phyloP scores from a whole-genome alignment of 1,140 invertebrate species.

The Heliconius hermathena region DNA sequence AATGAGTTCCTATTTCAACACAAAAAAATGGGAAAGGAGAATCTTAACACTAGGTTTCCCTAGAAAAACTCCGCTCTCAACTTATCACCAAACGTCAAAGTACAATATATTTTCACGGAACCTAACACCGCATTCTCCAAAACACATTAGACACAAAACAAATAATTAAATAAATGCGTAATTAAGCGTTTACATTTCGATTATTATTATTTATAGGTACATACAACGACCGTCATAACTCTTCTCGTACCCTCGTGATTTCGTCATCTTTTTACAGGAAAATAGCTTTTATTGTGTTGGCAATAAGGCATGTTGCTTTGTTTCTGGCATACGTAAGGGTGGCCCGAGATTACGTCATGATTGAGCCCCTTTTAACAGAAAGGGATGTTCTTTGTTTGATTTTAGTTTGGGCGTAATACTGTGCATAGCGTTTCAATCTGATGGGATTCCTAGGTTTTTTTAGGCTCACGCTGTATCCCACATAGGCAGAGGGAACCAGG shows the following conservation, averaged over 20 bases:
- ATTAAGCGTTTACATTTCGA: conserved; percentile 20
- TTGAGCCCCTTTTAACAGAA: conserved; percentile 40
- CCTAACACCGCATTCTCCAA: not conserved
- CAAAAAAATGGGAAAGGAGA: too few species aligned
- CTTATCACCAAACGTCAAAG: too few species aligned
- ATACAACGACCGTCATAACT: conserved; percentile 6
- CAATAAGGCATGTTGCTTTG: conserved; percentile 26
- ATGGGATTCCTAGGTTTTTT: not conserved
- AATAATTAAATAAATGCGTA: conserved; percentile 4
- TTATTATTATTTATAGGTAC: conserved; percentile 23
- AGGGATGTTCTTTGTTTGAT: conserved; percentile 13
- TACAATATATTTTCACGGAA: not conserved
- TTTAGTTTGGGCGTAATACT: not conserved
- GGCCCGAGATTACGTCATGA: conserved; percentile 46
- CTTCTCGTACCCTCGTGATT: conserved; percentile 34
- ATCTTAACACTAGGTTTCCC: too few species aligned
- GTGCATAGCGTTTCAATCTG: not conserved
- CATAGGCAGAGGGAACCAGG: too few species aligned
- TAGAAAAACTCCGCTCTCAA: too few species aligned
- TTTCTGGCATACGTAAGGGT: conserved; percentile 33
- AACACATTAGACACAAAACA: not conserved
- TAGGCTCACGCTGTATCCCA: too few species aligned
- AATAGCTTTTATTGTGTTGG: not conserved
- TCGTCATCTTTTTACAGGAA: conserved; percentile 28
- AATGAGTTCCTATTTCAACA: too few species aligned